These are phyloP conservation scores for Chunga burmeisteri DNA, from an alignment of 2,113 vertebrate genomes.

Conservation along the genomic window DNA sequence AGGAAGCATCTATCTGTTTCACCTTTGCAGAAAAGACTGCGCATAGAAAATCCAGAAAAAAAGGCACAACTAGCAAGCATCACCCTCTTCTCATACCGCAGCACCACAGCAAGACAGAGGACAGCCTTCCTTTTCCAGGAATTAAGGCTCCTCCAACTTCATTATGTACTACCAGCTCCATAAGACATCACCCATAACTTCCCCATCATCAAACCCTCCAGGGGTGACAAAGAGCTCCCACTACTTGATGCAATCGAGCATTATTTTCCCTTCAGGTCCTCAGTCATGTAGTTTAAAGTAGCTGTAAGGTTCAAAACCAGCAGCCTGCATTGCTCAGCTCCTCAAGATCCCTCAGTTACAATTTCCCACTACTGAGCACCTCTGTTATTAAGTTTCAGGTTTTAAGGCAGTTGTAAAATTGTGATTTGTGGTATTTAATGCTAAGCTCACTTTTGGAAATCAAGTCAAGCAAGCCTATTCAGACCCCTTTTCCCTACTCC, in stretches of 20 bases:
- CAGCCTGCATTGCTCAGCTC: not conserved
- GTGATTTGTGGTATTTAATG: not conserved
- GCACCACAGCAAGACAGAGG: not conserved
- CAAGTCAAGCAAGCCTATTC: rapidly evolving
- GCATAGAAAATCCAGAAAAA: not conserved
- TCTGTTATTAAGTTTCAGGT: not conserved
- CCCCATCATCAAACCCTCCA: not conserved
- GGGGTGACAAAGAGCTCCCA: not conserved
- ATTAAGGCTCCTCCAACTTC: not conserved
- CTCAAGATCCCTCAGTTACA: not conserved
- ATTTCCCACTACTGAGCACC: not conserved
- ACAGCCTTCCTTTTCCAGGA: not conserved
- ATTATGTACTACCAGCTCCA: not conserved
- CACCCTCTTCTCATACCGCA: not conserved
- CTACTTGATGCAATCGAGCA: not conserved
- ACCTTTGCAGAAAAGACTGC: not conserved
- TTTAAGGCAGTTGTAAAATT: not conserved
- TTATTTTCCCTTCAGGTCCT: not conserved
- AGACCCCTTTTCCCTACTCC: not conserved
- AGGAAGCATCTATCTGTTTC: not conserved
- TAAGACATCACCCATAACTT: not conserved
- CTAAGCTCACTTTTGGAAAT: not conserved
- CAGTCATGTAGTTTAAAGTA: rapidly evolving
- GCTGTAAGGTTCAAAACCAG: not conserved
- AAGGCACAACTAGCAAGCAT: not conserved